Percentiles rank a stretch among this genome's conserved stretches.
Evolutionary conservation across 2,797 vertebrate genomes (phyloP).

Genomic region (Orientallactaga sibirica): DNA sequence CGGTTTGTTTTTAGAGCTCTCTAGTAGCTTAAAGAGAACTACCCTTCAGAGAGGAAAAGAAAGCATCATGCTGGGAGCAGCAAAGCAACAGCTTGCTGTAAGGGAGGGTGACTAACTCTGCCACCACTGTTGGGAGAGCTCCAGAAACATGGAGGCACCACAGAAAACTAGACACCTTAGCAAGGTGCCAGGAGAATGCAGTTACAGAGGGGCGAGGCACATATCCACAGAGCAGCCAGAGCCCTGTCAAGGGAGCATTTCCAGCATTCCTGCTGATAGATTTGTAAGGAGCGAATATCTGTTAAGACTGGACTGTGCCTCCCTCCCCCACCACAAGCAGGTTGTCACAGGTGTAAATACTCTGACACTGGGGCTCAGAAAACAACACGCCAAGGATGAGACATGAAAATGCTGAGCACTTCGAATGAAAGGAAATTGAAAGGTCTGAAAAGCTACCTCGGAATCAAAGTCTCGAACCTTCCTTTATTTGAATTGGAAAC

Average conservation of each 20-base stretch:
- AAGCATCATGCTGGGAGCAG: slow-evolving; percentile 44
- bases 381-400: background rate
- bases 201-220: background rate
- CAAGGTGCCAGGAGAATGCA: background rate
- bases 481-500: background rate
- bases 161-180: background rate
- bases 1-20: slow-evolving; percentile 31
- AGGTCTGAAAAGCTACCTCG: background rate
- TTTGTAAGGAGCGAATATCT: background rate
- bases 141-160: slow-evolving; percentile 15
- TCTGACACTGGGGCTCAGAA: background rate
- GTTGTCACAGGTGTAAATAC: background rate
- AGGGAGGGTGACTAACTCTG: slow-evolving; percentile 19
- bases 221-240: background rate
- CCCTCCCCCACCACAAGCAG: background rate
- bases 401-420: background rate
- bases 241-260: background rate
- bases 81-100: background rate
- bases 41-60: slow-evolving; percentile 38
- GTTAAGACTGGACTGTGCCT: background rate
- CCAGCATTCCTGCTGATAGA: background rate
- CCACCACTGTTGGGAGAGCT: background rate
- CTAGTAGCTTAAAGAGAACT: slow-evolving; percentile 22
- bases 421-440: background rate
- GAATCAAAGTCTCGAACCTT: background rate